Conservation (phyloP, 1,140 invertebrate genomes). For the Brachionus rotundiformis region DNA sequence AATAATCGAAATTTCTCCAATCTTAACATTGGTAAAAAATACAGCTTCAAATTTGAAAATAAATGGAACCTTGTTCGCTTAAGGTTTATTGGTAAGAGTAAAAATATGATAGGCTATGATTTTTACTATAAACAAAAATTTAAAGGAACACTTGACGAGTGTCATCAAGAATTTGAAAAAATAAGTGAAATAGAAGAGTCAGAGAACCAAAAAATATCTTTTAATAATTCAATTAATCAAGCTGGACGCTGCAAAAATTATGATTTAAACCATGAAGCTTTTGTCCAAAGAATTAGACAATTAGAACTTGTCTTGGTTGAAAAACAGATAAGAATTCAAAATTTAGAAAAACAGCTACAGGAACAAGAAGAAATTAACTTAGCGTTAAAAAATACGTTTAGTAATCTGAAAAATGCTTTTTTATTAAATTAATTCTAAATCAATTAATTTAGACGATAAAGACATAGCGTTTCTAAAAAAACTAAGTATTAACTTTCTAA, state of each 20-base stretch:
- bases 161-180: conserved; percentile 22
- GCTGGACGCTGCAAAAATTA: not conserved
- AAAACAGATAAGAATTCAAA: not conserved
- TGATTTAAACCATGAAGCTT: not conserved
- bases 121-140: not conserved
- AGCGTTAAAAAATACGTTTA: conserved; percentile 11
- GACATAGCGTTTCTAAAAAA: not conserved
- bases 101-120: no score
- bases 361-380: conserved; percentile 23
- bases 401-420: not conserved
- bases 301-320: not conserved
- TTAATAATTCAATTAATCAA: not conserved
- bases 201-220: not conserved
- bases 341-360: not conserved
- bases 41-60: conserved; percentile 26
- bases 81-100: not conserved
- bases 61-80: conserved; percentile 25
- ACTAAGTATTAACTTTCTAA: conserved; percentile 19
- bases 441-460: not conserved
- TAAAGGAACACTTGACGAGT: conserved; percentile 2
- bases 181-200: conserved; percentile 5
- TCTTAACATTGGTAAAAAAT: conserved; percentile 20
- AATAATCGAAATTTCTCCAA: not conserved
- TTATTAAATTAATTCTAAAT: not conserved
- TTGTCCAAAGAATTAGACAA: not conserved